Base-by-base conservation (phyloP, 1,140 invertebrate species). In the Ladona fulva region DNA sequence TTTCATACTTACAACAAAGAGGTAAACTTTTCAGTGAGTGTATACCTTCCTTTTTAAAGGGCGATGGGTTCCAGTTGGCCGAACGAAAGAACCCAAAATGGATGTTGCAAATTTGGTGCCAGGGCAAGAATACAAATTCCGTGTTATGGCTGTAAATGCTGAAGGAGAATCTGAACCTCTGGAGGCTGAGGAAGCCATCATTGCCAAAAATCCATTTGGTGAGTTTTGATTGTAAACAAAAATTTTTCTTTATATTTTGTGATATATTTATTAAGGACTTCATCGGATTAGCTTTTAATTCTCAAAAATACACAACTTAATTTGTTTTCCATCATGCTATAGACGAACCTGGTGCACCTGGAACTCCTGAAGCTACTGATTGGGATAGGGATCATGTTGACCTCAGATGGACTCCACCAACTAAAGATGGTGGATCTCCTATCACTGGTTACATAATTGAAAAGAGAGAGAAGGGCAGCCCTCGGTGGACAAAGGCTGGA, bases 201-300 rank as follows among this genome's bases (percentile, higher is more conserved):
- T 98, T 80, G 97, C 97, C 24, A 99, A 99, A 86, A 98, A 99
- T 94, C 97, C 97, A 82, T 99, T 95, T 84, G 95, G 93, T 95
- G 85, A 87, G 87, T 85, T 80, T 74, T 29, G 25, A 74, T 52
- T 52, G 10, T 19, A 66, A 19, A 66, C 52, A 66, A 22, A 66
- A 19, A 42, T 74, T 37, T 59, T 59, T 74, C 52, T 24, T 75
- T 78, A 75, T 59, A 73, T 78, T 76, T 79, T 42, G n/a, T n/a
- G n/a, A n/a, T n/a, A n/a, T n/a, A 74, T 75, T 80, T 77, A 74
- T 79, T 79, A 59, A 11, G 1, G 25, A 37, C 42, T 74, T 22
- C 77, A 66, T 78, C n/a, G 0, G 52, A 74, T 42, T 42, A 80
- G 75, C 74, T 74, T 74, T 75, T 22, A 25, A 77, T 42, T 77